Evolutionary conservation across 2,888 invertebrate genomes (phyloP).

Genomic region (Panzeria rudis): DNA sequence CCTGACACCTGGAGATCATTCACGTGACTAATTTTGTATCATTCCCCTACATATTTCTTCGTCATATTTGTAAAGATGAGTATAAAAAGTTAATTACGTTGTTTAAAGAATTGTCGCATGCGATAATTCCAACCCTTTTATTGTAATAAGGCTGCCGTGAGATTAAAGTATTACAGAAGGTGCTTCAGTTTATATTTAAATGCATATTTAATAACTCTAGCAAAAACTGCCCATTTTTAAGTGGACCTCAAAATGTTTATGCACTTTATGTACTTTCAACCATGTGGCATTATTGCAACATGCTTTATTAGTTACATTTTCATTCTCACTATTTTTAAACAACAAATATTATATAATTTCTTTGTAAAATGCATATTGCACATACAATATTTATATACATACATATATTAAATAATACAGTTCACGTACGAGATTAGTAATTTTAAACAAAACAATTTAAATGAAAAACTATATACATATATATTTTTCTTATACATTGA

Average conservation of each 20-base stretch:
- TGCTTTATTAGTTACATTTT: background rate
- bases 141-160: no score
- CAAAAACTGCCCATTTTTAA: no score
- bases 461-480: background rate
- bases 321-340: background rate
- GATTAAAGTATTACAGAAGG: no score
- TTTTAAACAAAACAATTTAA: background rate
- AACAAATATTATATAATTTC: constrained; percentile 37
- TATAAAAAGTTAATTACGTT: no score
- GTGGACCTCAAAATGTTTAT: background rate
- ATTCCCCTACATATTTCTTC: no score
- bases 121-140: no score
- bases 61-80: no score
- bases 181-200: no score
- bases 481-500: background rate
- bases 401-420: constrained; percentile 14
- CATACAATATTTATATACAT: background rate
- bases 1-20: no score
- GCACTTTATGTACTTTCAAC: background rate
- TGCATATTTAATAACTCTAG: no score
- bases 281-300: background rate
- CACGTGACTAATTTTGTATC: no score
- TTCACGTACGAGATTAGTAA: constrained; percentile 33
- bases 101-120: no score
- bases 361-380: background rate